These are phyloP conservation scores for Rhizomys pruinosus DNA, from an alignment of 2,113 vertebrate genomes.

Conservation along the genomic window DNA sequence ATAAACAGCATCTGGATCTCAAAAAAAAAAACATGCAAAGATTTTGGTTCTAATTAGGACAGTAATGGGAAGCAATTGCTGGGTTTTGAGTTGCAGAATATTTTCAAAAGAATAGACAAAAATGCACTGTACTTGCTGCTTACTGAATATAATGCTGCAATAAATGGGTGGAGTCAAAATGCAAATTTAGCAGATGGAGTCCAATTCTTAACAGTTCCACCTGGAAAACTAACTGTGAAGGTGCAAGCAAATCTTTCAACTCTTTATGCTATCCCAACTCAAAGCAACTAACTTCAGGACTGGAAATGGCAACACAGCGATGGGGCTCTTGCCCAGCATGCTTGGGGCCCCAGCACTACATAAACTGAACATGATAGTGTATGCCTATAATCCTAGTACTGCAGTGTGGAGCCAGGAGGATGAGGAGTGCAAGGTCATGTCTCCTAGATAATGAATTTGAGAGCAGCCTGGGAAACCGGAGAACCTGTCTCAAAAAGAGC, in stretches of 20 bases:
- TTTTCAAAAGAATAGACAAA: constrained; percentile 20
- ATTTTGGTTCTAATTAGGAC: not conserved
- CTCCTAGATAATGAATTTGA: not conserved
- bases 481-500: not conserved
- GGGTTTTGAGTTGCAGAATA: not conserved
- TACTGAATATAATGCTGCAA: not conserved
- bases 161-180: not conserved
- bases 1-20: not conserved
- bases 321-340: not conserved
- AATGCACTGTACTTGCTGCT: not conserved
- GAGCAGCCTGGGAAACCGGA: no score
- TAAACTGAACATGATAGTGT: not conserved
- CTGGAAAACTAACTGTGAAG: not conserved
- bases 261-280: not conserved
- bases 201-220: not conserved
- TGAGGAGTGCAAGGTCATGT: not conserved
- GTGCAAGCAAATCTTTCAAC: not conserved
- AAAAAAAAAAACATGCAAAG: not conserved
- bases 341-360: not conserved
- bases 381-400: no score
- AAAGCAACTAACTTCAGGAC: not conserved
- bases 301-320: not conserved
- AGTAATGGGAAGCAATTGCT: not conserved
- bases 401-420: no score
- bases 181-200: not conserved